Percentiles rank a stretch among this genome's conserved stretches.
phyloP scores from a whole-genome alignment of 2,797 vertebrate genomes.

The Phalloptychus januarius region DNA sequence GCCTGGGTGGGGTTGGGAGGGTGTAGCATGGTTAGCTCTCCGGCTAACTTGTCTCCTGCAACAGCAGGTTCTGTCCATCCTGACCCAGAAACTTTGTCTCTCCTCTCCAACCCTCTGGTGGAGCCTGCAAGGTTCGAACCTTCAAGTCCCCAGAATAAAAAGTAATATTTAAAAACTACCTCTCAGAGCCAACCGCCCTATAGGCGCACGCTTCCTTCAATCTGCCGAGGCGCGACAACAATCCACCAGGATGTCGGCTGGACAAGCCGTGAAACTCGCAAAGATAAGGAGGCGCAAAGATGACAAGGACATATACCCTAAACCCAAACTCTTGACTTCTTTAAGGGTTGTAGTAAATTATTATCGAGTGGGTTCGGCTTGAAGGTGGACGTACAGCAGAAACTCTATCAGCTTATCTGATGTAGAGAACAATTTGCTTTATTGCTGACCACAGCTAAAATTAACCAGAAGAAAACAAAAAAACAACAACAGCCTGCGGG shows the following conservation, averaged over 20 bases:
- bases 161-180: slow-evolving; percentile 43
- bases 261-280: background rate
- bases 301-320: slow-evolving; percentile 12
- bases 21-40: slow-evolving; percentile 33
- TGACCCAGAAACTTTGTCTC: slow-evolving; percentile 82
- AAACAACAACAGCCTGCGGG: slow-evolving; percentile 50
- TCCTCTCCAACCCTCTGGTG: slow-evolving; percentile 49
- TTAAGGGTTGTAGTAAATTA: slow-evolving; percentile 4
- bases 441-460: slow-evolving; percentile 61
- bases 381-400: slow-evolving; percentile 16
- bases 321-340: background rate
- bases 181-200: slow-evolving; percentile 38
- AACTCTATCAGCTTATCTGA: slow-evolving; percentile 52
- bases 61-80: slow-evolving; percentile 83
- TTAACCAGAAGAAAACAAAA: background rate
- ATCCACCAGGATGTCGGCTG: background rate
- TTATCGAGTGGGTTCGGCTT: too few relatives aligned
- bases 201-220: background rate
- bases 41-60: slow-evolving; percentile 80
- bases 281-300: background rate
- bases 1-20: slow-evolving; percentile 11
- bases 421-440: slow-evolving; percentile 52
- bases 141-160: slow-evolving; percentile 70
- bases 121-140: slow-evolving; percentile 62
- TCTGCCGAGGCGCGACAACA: background rate